Percentiles rank a stretch among this genome's conserved stretches.
phyloP scores from a whole-genome alignment of 2,888 invertebrate species.

The Cheilosia impressa region DNA sequence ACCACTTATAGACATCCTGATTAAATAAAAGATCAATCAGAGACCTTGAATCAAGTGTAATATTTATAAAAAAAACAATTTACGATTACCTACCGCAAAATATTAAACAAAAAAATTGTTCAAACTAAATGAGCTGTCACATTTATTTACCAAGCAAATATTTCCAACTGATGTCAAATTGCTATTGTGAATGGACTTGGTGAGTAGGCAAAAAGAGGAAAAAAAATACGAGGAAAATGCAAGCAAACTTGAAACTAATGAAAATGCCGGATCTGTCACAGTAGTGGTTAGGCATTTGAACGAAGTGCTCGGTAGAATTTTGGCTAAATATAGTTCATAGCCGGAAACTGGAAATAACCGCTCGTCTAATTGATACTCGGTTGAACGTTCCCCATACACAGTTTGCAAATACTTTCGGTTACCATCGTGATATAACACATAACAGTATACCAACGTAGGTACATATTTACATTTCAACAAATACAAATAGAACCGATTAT shows the following conservation, averaged over 20 bases:
- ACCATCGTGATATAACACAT: constrained; percentile 24
- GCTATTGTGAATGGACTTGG: constrained; percentile 29
- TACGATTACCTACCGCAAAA: no score
- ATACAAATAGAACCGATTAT: constrained; percentile 14
- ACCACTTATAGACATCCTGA: no score
- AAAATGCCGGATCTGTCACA: constrained; percentile 39
- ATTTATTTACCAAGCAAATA: neutral
- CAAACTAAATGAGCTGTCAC: neutral
- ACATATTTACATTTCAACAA: constrained; percentile 1
- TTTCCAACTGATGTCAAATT: neutral
- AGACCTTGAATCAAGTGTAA: no score
- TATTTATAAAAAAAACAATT: no score
- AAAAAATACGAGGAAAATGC: neutral
- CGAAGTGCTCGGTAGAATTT: constrained; percentile 22
- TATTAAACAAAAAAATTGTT: no score
- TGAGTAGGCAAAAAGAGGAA: neutral
- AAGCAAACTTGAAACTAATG: constrained; percentile 24
- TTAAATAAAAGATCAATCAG: no score
- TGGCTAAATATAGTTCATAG: constrained; percentile 1
- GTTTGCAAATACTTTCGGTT: neutral
- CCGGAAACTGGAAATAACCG: constrained; percentile 32
- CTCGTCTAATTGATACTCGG: neutral
- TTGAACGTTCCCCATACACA: neutral
- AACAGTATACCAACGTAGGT: neutral
- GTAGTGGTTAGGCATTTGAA: constrained; percentile 36